A percentile compares a stretch with the other conserved stretches of the same genome.
These are phyloP conservation scores for Beaufortia kweichowensis DNA, from an alignment of 2,113 vertebrate genomes.

Conservation along the genomic window DNA sequence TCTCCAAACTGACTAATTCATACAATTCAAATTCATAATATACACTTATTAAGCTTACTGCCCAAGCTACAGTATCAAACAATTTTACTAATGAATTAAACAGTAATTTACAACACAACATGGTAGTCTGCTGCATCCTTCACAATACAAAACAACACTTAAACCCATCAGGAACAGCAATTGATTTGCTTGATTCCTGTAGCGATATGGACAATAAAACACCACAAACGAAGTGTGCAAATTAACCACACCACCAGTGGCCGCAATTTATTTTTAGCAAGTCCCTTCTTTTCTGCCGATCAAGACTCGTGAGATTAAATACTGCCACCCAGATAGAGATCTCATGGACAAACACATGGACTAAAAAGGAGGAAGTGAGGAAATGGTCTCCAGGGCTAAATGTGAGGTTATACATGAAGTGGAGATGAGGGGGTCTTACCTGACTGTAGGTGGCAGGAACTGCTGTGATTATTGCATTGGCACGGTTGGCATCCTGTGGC, in stretches of 20 bases:
- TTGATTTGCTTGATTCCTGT: too few species aligned
- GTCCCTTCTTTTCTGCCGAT: not conserved
- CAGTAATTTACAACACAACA: too few species aligned
- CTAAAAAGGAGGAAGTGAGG: not conserved
- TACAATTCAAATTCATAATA: not conserved
- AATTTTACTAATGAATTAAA: too few species aligned
- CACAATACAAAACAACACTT: too few species aligned
- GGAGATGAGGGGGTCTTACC: slow-evolving; percentile 49
- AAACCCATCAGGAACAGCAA: too few species aligned
- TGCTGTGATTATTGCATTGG: slow-evolving; percentile 62
- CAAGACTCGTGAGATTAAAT: not conserved
- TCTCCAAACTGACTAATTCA: not conserved
- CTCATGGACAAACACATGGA: not conserved
- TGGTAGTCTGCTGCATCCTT: too few species aligned
- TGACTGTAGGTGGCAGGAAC: slow-evolving; percentile 58
- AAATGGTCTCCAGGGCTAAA: not conserved
- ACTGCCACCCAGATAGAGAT: not conserved
- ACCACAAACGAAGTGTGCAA: too few species aligned
- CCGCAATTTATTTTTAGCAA: too few species aligned
- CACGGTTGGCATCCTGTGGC: slow-evolving; percentile 58
- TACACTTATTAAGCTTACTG: too few species aligned
- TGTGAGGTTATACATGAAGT: not conserved
- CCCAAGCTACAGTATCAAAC: too few species aligned
- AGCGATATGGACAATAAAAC: too few species aligned
- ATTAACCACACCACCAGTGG: too few species aligned